Conservation (phyloP, 1,140 invertebrate species). For the Bombus ignitus region DNA sequence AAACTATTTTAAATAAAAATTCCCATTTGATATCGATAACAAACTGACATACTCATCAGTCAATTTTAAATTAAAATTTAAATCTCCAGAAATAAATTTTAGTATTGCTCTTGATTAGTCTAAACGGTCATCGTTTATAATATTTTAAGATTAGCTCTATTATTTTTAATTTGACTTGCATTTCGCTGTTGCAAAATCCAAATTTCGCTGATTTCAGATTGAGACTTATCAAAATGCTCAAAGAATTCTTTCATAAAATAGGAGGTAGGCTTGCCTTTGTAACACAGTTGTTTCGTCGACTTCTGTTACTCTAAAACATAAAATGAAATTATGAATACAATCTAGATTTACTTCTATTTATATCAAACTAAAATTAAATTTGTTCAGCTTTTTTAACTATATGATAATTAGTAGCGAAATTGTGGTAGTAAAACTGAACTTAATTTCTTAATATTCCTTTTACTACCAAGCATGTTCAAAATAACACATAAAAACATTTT, state of each 20-base stretch:
- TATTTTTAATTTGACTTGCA: not conserved
- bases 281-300: slow-evolving; percentile 92
- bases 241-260: slow-evolving; percentile 97
- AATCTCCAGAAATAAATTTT: not conserved
- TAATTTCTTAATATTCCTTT: no score
- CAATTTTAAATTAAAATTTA: not conserved
- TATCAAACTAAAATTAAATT: not conserved
- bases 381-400: no score
- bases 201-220: not conserved
- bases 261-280: slow-evolving; percentile 95
- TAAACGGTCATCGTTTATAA: not conserved
- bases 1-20: slow-evolving; percentile 8
- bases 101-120: not conserved
- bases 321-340: not conserved
- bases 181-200: slow-evolving; percentile 1
- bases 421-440: no score
- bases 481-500: no score
- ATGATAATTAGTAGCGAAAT: no score
- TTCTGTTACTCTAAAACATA: slow-evolving; percentile 86
- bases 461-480: no score
- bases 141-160: not conserved
- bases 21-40: not conserved
- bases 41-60: not conserved
- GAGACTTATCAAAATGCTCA: slow-evolving; percentile 76
- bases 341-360: not conserved